A percentile compares a stretch with the other conserved stretches of the same genome.
phyloP scores from a whole-genome alignment of 2,113 vertebrate genomes.

The Lepus timidus region DNA sequence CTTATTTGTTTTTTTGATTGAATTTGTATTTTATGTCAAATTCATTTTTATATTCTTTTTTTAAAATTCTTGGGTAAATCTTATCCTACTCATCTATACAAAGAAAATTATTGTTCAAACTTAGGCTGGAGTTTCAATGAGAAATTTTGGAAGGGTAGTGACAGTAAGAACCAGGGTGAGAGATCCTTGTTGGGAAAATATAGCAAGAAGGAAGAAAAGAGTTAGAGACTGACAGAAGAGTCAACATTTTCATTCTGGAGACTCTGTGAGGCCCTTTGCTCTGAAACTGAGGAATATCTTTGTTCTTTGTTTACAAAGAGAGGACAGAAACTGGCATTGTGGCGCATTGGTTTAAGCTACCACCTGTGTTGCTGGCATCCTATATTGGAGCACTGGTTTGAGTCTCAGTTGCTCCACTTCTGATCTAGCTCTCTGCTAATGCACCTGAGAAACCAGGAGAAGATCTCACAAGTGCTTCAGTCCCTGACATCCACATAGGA shows the following conservation, averaged over 20 bases:
- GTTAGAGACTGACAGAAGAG: background rate
- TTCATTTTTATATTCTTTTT: conserved; percentile 43
- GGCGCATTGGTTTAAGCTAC: too few relatives aligned
- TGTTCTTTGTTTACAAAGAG: background rate
- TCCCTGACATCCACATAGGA: too few relatives aligned
- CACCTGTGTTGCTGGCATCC: too few relatives aligned
- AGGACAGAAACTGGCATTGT: too few relatives aligned
- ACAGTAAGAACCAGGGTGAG: background rate
- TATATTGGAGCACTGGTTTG: too few relatives aligned
- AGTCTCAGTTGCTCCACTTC: too few relatives aligned
- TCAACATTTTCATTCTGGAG: background rate
- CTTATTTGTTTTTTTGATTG: conserved; percentile 7
- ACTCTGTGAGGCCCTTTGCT: background rate
- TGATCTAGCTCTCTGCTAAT: too few relatives aligned
- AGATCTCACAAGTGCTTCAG: too few relatives aligned
- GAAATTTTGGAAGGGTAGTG: background rate
- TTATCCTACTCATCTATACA: background rate
- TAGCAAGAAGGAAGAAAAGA: background rate
- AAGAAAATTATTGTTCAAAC: conserved; percentile 54
- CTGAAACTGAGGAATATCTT: conserved; percentile 26
- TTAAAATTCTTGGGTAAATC: conserved; percentile 49
- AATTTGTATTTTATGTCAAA: conserved; percentile 28
- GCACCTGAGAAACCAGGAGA: too few relatives aligned
- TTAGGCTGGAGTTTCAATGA: background rate
- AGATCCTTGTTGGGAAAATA: background rate